Base-by-base conservation (phyloP, 2,113 vertebrate species). In the Procapra przewalskii region DNA sequence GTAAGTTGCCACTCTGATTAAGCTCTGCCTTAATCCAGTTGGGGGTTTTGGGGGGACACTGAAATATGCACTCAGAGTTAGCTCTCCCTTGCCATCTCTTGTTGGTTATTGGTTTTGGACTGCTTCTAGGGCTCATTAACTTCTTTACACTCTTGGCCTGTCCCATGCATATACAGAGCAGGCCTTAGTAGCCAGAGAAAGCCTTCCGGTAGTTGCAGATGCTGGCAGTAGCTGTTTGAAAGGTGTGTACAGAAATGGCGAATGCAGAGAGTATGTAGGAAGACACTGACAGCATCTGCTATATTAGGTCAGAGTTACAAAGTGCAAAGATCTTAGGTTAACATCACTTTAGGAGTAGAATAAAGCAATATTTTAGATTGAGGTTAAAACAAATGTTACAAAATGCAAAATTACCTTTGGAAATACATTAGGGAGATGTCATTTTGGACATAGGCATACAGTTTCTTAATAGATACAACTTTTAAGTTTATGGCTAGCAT, bases 401-500 rank as follows among this genome's bases (percentile, higher is more conserved):
- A 29, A 77, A 55, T 52, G 50, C 40, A 97, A 71, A 92, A 88
- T 90, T 92, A 40, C 31, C 81, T 93, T 82, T 93, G 71, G 83
- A 79, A 94, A 87, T 91, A 91, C 25, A 40, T 87, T 54, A 92
- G 55, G 40, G 93, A 80, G 57, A 80, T 79, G 29, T 83, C 45
- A 77, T 45, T 92, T 86, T 59, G 48, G 71, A 88, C 48, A 85
- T 4, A 25, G 64, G 60, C 13, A 80, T 82, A n/a, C 1, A 60
- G 25, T 45, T 94, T 90, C 67, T 90, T 54, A 81, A n/a, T n/a
- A 43, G 54, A 84, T 31, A 36, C 6, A 90, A 19, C 50, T 88
- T 62, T n/a, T 6, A 90, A 33, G 36, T 52, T 84, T 94, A 77
- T 62, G 48, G n/a, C 90, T 75, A 96, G 29, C 7, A 1, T 27